A percentile compares a stretch with the other conserved stretches of the same genome.
These are phyloP conservation scores for Tetheella fluctuosa DNA, from an alignment of 2,888 invertebrate genomes.

Conservation along the genomic window DNA sequence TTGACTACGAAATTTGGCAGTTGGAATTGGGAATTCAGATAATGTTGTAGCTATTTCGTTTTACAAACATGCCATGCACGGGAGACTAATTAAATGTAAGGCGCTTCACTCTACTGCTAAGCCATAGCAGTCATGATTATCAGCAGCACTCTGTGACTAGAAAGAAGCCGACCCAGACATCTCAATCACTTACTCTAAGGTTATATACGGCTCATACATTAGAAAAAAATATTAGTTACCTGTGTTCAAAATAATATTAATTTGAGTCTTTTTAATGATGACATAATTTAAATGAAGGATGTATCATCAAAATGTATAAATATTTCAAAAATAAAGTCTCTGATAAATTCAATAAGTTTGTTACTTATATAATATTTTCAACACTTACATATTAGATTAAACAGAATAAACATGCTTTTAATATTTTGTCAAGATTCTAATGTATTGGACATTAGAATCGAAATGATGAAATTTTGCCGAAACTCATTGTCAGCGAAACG, in stretches of 20 bases:
- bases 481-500: constrained; percentile 31
- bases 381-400: too few relatives aligned
- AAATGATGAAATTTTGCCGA: constrained; percentile 39
- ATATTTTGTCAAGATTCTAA: background rate
- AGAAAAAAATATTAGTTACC: too few relatives aligned
- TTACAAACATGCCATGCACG: background rate
- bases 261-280: too few relatives aligned
- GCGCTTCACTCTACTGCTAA: background rate
- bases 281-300: too few relatives aligned
- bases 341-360: too few relatives aligned
- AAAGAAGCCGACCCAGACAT: too few relatives aligned
- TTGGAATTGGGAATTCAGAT: constrained; percentile 14
- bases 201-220: too few relatives aligned
- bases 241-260: too few relatives aligned
- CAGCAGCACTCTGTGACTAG: background rate
- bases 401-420: background rate
- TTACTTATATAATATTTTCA: too few relatives aligned
- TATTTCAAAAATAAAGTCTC: too few relatives aligned
- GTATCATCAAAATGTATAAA: too few relatives aligned
- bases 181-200: too few relatives aligned
- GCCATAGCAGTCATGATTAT: background rate
- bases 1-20: constrained; percentile 10
- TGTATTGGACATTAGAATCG: constrained; percentile 13
- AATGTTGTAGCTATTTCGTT: background rate
- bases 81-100: background rate